Evolutionary conservation across 2,888 invertebrate genomes (phyloP), one percentile per base, ranked within the genome.

Genomic region (Agapostemon virescens): DNA sequence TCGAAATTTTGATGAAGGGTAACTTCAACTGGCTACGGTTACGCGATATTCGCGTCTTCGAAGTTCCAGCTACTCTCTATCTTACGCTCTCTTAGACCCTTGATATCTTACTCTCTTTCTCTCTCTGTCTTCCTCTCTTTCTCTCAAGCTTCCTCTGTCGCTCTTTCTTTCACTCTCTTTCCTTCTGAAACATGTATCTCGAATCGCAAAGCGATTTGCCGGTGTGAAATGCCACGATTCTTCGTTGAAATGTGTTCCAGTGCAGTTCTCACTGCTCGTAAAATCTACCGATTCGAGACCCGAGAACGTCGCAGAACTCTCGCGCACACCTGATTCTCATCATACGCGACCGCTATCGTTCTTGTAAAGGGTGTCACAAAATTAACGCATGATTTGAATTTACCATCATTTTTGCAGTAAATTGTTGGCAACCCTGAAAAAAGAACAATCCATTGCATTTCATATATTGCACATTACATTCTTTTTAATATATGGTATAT

Each of bases 1-100:
- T 72, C 72, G 79, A 78, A 72, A 79, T 78, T 78, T 72, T 79
- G 63, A 79, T 69, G 36, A 55, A 69, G 58, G 79, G 33, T 55
- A 78, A 72, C 63, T 68, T 68, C 49, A 42, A 7, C 45, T 38
- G 23, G 36, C 30, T 45, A 15, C 45, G 2, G 52, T 72, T 64
- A 45, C 63, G 23, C 38, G 68, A 33, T 45, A 69, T 40, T 64
- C 64, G 68, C 42, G 9, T 45, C 55, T 33, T 40, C 38, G 20
- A 13, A 42, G 33, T 26, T 26, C 30, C 9, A 61, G 58, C 15
- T 61, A 61, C 58, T 61, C 58, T 30, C 23, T 23, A 11, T 23
- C 52, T 11, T 52, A 1, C 13, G 9, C n/a, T 52, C 11, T 11
- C 52, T 23, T 49, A 0, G 49, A n/a, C 23, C n/a, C 2, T 23